Conservation (phyloP, 2,797 vertebrate genomes). For the Bryconaethiops microstoma region DNA sequence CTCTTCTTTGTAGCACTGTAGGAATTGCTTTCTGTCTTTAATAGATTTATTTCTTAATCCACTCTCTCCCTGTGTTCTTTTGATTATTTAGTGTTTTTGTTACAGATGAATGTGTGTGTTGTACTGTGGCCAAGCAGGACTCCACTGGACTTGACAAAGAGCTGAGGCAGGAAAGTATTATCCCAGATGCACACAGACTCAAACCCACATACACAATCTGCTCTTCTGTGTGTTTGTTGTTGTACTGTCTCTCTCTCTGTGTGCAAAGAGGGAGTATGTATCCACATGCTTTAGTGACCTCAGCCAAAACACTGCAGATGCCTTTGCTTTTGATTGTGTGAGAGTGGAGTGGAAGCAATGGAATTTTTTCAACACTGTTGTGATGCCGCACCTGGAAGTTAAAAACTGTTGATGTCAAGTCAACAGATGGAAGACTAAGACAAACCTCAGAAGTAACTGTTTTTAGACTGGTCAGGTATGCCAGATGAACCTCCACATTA, state of each 20-base stretch:
- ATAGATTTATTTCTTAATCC: slow-evolving; percentile 16
- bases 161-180: not conserved
- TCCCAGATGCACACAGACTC: slow-evolving; percentile 33
- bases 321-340: slow-evolving; percentile 4
- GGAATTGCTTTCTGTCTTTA: slow-evolving; percentile 14
- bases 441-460: not conserved
- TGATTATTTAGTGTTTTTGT: not conserved
- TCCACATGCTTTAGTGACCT: not conserved
- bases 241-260: slow-evolving; percentile 23
- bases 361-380: not conserved
- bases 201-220: slow-evolving; percentile 3
- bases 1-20: not conserved
- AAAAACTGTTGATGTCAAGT: not conserved
- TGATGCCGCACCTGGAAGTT: not conserved
- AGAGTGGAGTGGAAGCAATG: not conserved
- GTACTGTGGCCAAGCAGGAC: not conserved
- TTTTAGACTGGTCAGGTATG: not conserved
- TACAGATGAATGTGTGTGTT: slow-evolving; percentile 13
- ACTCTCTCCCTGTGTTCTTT: slow-evolving; percentile 4
- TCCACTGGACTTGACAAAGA: slow-evolving; percentile 6
- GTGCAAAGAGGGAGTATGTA: slow-evolving; percentile 8
- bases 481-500: not conserved
- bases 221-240: slow-evolving; percentile 16
- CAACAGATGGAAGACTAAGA: not conserved
- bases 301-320: not conserved